Percentiles rank a stretch among this genome's conserved stretches.
Evolutionary conservation across 2,888 invertebrate genomes (phyloP).

Genomic region (Nipponacmea schrenckii): DNA sequence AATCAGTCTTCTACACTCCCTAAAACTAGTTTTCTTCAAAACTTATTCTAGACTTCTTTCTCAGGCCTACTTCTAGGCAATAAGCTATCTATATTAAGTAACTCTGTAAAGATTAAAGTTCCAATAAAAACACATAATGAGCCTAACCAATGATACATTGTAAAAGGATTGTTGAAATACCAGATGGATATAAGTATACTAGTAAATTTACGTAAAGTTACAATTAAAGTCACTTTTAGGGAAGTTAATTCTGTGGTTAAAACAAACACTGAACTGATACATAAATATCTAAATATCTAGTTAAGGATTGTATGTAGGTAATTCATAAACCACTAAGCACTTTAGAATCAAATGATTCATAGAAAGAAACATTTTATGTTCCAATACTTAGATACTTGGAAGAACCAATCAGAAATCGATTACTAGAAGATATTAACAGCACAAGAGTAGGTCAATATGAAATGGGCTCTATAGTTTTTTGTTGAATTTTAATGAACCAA

Average conservation of each 20-base stretch:
- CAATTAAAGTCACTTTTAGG: slow-evolving; percentile 92
- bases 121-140: slow-evolving; percentile 90
- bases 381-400: too few species aligned
- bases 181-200: slow-evolving; percentile 94
- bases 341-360: too few species aligned
- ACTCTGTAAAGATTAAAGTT: slow-evolving; percentile 85
- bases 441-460: too few species aligned
- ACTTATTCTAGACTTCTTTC: too few species aligned
- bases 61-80: too few species aligned
- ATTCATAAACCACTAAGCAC: neutral
- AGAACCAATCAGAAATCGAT: too few species aligned
- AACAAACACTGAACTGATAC: slow-evolving; percentile 93
- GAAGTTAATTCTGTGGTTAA: slow-evolving; percentile 94
- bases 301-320: slow-evolving; percentile 34
- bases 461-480: too few species aligned
- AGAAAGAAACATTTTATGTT: too few species aligned
- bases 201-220: slow-evolving; percentile 94
- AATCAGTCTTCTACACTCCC: too few species aligned
- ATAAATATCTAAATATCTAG: slow-evolving; percentile 75
- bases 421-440: too few species aligned
- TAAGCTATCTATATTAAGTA: slow-evolving; percentile 26
- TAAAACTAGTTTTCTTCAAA: too few species aligned
- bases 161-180: slow-evolving; percentile 95
- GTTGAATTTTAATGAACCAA: too few species aligned
- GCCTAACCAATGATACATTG: slow-evolving; percentile 89